phyloP scores from a whole-genome alignment of 1,140 invertebrate species.

The Trichoplusia ni region DNA sequence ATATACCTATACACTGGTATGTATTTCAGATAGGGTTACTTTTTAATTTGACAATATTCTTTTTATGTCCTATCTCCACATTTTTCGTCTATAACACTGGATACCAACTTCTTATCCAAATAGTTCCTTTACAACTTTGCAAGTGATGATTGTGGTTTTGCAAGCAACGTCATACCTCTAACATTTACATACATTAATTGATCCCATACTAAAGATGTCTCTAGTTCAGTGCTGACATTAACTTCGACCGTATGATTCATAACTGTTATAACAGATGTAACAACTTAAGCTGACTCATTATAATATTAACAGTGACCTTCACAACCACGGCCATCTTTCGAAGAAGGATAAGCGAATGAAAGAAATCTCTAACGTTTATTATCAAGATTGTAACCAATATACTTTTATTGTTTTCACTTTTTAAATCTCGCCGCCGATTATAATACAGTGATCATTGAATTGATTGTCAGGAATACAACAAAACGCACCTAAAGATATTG shows the following conservation, averaged over 20 bases:
- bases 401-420: background rate
- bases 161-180: too few relatives aligned
- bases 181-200: too few relatives aligned
- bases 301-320: constrained; percentile 10
- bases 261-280: constrained; percentile 15
- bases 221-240: too few relatives aligned
- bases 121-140: too few relatives aligned
- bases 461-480: background rate
- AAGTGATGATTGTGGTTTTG: too few relatives aligned
- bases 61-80: too few relatives aligned
- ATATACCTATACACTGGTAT: too few relatives aligned
- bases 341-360: background rate
- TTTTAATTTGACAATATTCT: too few relatives aligned
- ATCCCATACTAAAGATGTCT: too few relatives aligned
- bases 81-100: too few relatives aligned
- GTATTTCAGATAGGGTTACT: too few relatives aligned
- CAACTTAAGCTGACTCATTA: constrained; percentile 1
- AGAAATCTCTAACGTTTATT: background rate
- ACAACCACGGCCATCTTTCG: background rate
- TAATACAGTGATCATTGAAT: constrained; percentile 27
- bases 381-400: background rate
- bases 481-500: background rate
- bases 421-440: constrained; percentile 10
- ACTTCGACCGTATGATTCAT: constrained; percentile 3
- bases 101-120: too few relatives aligned